Evolutionary conservation across 2,113 vertebrate genomes (phyloP).

Genomic region (Neodon shergylaensis): DNA sequence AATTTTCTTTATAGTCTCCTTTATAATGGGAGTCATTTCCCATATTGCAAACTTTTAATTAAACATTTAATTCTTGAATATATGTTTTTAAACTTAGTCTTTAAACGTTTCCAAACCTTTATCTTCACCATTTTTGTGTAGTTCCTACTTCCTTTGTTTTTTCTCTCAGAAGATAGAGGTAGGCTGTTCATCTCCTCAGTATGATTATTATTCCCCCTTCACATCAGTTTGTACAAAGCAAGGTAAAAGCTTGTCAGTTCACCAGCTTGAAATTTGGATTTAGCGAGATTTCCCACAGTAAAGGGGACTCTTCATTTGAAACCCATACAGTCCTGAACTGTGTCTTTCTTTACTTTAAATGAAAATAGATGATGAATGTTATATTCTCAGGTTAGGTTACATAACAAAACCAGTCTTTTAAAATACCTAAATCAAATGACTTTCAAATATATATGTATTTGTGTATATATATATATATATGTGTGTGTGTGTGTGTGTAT

Average conservation of each 20-base stretch:
- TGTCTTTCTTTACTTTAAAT: neutral
- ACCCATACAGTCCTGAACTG: no score
- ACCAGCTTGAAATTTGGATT: neutral
- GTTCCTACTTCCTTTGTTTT: conserved; percentile 20
- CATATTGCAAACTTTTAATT: conserved; percentile 4
- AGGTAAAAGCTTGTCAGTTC: conserved; percentile 27
- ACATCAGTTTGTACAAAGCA: neutral
- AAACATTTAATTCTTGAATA: neutral
- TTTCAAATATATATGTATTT: conserved; percentile 24
- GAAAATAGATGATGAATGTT: conserved; percentile 23
- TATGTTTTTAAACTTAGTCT: neutral
- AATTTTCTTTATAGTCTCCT: neutral
- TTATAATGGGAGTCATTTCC: conserved; percentile 7
- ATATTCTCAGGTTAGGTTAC: conserved; percentile 15
- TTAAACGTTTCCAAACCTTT: neutral
- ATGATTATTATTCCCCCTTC: neutral
- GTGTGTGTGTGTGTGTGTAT: fast-evolving
- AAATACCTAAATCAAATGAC: conserved; percentile 46
- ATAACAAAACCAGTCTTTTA: conserved; percentile 38
- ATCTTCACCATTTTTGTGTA: neutral
- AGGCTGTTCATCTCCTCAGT: neutral
- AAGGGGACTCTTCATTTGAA: no score
- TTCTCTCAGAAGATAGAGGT: neutral
- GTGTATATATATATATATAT: no score
- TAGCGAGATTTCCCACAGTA: no score